phyloP scores from a whole-genome alignment of 92 coral and sea anemone species.

The Anthopleura xanthogrammica region DNA sequence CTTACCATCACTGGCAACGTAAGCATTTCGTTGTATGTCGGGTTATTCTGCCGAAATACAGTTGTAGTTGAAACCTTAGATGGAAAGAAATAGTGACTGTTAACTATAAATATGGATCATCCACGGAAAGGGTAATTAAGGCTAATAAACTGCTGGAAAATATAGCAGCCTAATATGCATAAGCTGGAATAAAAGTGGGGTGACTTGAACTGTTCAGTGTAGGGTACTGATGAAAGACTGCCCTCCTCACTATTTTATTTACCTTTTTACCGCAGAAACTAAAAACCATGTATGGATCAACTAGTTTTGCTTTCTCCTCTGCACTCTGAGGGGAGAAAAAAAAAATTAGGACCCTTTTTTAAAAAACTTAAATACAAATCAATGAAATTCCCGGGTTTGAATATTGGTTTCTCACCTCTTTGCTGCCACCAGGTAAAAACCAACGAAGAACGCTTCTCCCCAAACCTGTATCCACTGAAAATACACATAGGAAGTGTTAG shows the following conservation, averaged over 20 bases:
- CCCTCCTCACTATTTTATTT: background rate
- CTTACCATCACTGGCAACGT: slow-evolving; percentile 62
- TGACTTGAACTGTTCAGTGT: no score
- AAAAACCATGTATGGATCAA: slow-evolving; percentile 79
- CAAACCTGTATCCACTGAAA: slow-evolving; percentile 20
- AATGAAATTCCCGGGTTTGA: background rate
- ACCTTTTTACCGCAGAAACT: slow-evolving; percentile 83
- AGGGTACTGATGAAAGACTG: no score
- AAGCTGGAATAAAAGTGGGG: no score
- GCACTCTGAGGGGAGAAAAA: slow-evolving; percentile 11
- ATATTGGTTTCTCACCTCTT: slow-evolving; percentile 20
- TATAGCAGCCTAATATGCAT: no score
- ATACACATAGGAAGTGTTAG: background rate
- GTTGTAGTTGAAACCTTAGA: slow-evolving; percentile 58
- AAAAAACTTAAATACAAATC: background rate
- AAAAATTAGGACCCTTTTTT: background rate
- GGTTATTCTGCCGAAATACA: slow-evolving; percentile 51
- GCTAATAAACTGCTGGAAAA: no score
- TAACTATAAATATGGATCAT: background rate
- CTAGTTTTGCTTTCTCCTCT: slow-evolving; percentile 56
- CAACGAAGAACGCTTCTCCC: slow-evolving; percentile 11
- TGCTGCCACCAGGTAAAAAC: slow-evolving; percentile 34
- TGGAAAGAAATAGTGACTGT: background rate
- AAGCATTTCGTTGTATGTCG: slow-evolving; percentile 53
- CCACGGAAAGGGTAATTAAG: no score